Evolutionary conservation across 1,140 invertebrate species (phyloP).

Genomic region (Brachionus calyciflorus): DNA sequence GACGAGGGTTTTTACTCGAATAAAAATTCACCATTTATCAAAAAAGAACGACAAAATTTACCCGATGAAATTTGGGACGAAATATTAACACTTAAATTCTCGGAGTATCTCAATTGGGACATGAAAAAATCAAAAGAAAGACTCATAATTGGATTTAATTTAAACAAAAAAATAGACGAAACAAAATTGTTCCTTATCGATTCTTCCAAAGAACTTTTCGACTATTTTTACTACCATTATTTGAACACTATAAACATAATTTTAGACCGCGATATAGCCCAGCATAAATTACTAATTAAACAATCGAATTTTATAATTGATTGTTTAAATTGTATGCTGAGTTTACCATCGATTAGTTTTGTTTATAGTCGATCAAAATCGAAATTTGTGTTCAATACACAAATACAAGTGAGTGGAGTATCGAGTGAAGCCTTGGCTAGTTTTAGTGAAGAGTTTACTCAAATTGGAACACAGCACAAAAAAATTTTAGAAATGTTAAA

Average conservation of each 20-base stretch:
- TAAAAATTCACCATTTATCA: conserved; percentile 1
- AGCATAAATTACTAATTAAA: background rate
- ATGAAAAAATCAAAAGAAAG: background rate
- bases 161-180: background rate
- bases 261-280: background rate
- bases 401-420: conserved; percentile 16
- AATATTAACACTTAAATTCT: background rate
- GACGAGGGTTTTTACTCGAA: conserved; percentile 36
- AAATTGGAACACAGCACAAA: conserved; percentile 1
- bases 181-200: conserved; percentile 24
- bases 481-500: background rate
- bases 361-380: background rate
- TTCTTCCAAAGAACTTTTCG: background rate
- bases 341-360: conserved; percentile 27
- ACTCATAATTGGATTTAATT: conserved; percentile 6
- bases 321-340: conserved; percentile 5
- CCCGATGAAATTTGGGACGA: conserved; percentile 12
- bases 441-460: background rate
- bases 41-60: background rate
- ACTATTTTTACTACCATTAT: conserved; percentile 40
- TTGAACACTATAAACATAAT: conserved; percentile 26
- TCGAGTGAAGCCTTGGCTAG: conserved; percentile 20
- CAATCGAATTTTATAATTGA: conserved; percentile 6
- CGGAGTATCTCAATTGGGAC: conserved; percentile 33
- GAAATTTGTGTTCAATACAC: conserved; percentile 17